A percentile compares a stretch with the other conserved stretches of the same genome.
Conservation (phyloP, 2,797 vertebrate genomes). For the Eulemur coronatus region DNA sequence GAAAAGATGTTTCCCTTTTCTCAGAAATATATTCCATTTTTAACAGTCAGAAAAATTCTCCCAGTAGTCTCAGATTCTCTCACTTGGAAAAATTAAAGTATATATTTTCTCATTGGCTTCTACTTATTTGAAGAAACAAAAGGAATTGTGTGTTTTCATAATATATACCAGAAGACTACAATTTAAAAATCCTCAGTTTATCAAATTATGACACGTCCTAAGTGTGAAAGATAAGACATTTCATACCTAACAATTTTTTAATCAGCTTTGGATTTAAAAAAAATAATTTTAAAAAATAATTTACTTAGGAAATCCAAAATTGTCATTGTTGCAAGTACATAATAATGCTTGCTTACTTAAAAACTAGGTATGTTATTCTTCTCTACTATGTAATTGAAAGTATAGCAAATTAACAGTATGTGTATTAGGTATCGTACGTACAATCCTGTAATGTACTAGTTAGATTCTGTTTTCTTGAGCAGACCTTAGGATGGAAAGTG, state of each 20-base stretch:
- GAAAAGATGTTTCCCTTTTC: not conserved
- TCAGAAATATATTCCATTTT: not conserved
- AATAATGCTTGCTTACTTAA: not conserved
- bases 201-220: conserved; percentile 3
- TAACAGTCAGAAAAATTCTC: not conserved
- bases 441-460: not conserved
- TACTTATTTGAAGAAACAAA: not conserved
- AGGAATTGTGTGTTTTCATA: not conserved
- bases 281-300: not conserved
- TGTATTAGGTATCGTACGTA: not conserved
- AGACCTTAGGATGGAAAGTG: not conserved
- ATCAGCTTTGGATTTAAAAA: not conserved
- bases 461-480: not conserved
- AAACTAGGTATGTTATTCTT: not conserved
- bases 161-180: not conserved
- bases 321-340: not conserved
- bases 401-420: not conserved
- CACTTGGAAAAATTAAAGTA: not conserved
- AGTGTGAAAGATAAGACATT: not conserved
- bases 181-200: conserved; percentile 26
- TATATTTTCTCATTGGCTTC: not conserved
- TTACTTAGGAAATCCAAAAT: not conserved
- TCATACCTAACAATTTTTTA: not conserved
- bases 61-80: not conserved
- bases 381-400: not conserved